phyloP scores from a whole-genome alignment of 2,113 vertebrate genomes.

The Myodes glareolus region DNA sequence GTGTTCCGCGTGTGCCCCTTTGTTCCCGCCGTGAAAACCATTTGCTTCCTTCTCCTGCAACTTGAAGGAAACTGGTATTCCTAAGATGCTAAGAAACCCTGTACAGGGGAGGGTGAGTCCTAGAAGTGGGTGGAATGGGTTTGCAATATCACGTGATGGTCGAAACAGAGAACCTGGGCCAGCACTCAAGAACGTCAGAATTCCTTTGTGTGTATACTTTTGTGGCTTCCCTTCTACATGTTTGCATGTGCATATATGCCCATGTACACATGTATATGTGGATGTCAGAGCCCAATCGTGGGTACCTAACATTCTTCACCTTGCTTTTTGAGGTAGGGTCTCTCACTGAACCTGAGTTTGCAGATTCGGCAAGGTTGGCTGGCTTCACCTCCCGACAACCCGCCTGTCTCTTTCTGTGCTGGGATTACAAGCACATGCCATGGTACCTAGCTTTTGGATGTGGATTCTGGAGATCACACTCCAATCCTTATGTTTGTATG shows the following conservation, averaged over 20 bases:
- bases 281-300: neutral
- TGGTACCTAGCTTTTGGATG: neutral
- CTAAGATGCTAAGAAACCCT: neutral
- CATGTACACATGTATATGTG: neutral
- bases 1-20: neutral
- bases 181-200: neutral
- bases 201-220: neutral
- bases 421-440: neutral
- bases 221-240: neutral
- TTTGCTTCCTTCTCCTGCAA: neutral
- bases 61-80: neutral
- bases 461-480: neutral
- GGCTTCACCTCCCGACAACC: too few relatives aligned
- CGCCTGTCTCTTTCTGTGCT: neutral
- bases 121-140: neutral
- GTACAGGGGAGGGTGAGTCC: neutral
- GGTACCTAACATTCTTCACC: neutral
- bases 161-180: too few relatives aligned
- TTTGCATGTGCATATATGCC: too few relatives aligned
- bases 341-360: neutral
- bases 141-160: neutral
- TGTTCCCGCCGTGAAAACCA: neutral
- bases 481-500: neutral
- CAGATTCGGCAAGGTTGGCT: neutral
- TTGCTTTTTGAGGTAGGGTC: neutral